These are phyloP conservation scores for Paracanthobrama guichenoti DNA, from an alignment of 2,113 vertebrate species.

Conservation along the genomic window DNA sequence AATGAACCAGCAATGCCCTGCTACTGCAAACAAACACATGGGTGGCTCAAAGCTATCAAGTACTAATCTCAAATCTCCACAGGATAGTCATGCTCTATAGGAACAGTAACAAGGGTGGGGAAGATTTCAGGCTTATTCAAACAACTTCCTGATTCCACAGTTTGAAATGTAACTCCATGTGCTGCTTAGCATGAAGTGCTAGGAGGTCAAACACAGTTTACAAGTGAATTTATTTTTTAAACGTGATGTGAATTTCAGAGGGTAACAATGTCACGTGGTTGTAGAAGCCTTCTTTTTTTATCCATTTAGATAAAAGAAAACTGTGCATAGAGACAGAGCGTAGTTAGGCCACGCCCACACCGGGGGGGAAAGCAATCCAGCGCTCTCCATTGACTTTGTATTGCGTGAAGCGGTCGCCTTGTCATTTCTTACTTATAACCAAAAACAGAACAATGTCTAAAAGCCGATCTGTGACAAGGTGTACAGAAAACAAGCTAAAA, in stretches of 20 bases:
- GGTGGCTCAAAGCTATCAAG: background rate
- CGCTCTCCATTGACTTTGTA: too few species aligned
- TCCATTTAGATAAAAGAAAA: too few species aligned
- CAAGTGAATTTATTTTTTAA: background rate
- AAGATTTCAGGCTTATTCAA: background rate
- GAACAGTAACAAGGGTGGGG: background rate
- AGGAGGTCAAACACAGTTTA: background rate
- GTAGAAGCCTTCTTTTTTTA: too few species aligned
- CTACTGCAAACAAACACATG: background rate
- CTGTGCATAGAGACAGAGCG: too few species aligned
- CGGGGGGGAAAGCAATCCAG: too few species aligned
- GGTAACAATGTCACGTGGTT: background rate
- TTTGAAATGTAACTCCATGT: background rate
- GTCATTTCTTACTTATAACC: too few species aligned
- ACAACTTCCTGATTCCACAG: background rate
- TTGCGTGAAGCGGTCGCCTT: too few species aligned
- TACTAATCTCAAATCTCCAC: background rate
- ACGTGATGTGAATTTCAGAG: background rate
- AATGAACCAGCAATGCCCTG: background rate
- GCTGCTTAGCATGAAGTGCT: background rate
- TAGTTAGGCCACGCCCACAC: too few species aligned
- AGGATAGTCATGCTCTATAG: background rate
- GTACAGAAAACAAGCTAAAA: too few species aligned
- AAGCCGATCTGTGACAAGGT: too few species aligned
- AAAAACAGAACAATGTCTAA: too few species aligned